Evolutionary conservation across 2,888 invertebrate genomes (phyloP).

Genomic region (Plutella xylostella): DNA sequence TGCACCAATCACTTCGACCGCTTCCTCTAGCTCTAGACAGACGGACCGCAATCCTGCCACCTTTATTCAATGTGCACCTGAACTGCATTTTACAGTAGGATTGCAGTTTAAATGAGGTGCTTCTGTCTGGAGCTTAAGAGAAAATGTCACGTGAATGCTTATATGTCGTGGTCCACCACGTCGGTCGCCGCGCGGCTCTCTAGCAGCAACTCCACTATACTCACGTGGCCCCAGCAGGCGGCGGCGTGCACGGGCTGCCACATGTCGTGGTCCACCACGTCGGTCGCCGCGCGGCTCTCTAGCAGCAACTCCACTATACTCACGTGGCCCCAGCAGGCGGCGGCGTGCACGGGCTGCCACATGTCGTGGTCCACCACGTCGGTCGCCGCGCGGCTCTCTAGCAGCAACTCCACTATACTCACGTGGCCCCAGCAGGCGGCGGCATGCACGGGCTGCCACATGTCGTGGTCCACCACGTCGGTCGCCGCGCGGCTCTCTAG

Average conservation of each 20-base stretch:
- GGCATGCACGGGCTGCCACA: slow-evolving; percentile 98
- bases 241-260: slow-evolving; percentile 99
- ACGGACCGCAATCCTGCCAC: too few species aligned
- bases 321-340: slow-evolving; percentile 99
- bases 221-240: slow-evolving; percentile 98
- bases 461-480: slow-evolving; percentile 92
- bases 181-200: slow-evolving; percentile 94
- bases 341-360: slow-evolving; percentile 98
- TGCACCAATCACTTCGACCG: too few species aligned
- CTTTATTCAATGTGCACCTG: too few species aligned
- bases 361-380: slow-evolving; percentile 93
- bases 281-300: slow-evolving; percentile 92
- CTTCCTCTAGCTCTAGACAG: too few species aligned
- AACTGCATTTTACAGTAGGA: too few species aligned
- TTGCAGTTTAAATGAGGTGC: too few species aligned
- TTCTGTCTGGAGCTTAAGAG: too few species aligned
- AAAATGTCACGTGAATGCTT: too few species aligned
- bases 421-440: slow-evolving; percentile 99
- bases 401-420: slow-evolving; percentile 92
- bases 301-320: slow-evolving; percentile 94
- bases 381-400: slow-evolving; percentile 93
- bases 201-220: slow-evolving; percentile 94
- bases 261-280: slow-evolving; percentile 92
- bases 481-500: slow-evolving; percentile 93
- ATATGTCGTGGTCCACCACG: slow-evolving; percentile 92